A percentile compares a stretch with the other conserved stretches of the same genome.
Evolutionary conservation across 2,888 invertebrate species (phyloP).

Genomic region (Idaea biselata): DNA sequence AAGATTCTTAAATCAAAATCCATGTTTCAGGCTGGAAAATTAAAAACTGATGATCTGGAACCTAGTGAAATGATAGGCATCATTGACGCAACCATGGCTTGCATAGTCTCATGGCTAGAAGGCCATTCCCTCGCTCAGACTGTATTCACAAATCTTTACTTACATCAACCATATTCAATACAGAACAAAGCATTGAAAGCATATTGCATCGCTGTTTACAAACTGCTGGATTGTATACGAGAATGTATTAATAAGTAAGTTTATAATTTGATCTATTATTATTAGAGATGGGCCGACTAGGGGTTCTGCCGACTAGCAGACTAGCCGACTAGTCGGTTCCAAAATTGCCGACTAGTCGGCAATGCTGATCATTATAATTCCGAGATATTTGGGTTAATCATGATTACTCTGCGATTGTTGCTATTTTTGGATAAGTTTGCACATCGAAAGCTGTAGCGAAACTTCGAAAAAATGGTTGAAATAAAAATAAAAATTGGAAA

Average conservation of each 20-base stretch:
- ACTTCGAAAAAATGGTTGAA: no score
- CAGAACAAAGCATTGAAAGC: conserved; percentile 90
- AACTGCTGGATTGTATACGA: conserved; percentile 92
- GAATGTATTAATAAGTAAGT: conserved; percentile 92
- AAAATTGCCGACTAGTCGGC: no score
- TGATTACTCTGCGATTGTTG: no score
- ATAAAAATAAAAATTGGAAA: no score
- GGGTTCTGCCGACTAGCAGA: no score
- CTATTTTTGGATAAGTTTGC: no score
- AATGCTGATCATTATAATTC: no score
- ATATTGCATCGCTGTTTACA: conserved; percentile 93
- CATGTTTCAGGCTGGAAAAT: conserved; percentile 83
- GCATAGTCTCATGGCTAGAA: conserved; percentile 98
- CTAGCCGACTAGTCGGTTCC: no score
- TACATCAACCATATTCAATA: conserved; percentile 94
- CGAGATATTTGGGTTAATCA: no score
- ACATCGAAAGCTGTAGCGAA: no score
- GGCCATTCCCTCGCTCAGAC: conserved; percentile 98
- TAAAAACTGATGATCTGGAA: conserved; percentile 88
- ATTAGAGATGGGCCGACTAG: no score
- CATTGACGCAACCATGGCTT: conserved; percentile 95
- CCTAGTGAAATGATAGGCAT: conserved; percentile 93
- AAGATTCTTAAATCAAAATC: not conserved
- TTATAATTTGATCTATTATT: conserved; percentile 3
- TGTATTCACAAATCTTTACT: conserved; percentile 96